Percentiles rank a stretch among this genome's conserved stretches.
These are phyloP conservation scores for Leguminivora glycinivorella DNA, from an alignment of 1,140 invertebrate species.

Conservation along the genomic window DNA sequence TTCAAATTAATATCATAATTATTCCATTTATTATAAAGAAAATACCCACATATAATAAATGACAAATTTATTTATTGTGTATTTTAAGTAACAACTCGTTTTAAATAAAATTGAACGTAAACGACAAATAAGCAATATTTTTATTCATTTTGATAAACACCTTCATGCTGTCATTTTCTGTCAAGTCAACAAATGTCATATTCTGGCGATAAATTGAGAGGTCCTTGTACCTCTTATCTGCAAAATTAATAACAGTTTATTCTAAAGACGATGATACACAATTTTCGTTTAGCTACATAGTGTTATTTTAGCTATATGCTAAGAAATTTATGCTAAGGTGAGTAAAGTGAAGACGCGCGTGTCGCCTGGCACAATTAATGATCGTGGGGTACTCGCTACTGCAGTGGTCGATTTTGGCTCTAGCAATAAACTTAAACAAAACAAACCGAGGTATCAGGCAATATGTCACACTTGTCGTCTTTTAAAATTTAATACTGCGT, in stretches of 20 bases:
- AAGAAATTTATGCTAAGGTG: conserved; percentile 23
- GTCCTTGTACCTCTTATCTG: conserved; percentile 5
- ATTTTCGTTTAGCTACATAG: conserved; percentile 1
- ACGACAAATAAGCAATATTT: not conserved
- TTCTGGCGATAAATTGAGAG: conserved; percentile 20
- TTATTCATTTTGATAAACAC: not conserved
- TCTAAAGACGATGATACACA: conserved; percentile 6
- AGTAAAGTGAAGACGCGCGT: conserved; percentile 1
- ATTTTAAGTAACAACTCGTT: not conserved
- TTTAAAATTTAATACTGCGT: not conserved
- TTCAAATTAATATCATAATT: not conserved
- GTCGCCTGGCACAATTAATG: conserved; percentile 21
- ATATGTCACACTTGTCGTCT: not conserved
- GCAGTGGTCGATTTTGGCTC: conserved; percentile 23
- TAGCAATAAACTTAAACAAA: conserved; percentile 13
- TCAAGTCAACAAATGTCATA: conserved; percentile 29
- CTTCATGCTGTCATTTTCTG: conserved; percentile 16
- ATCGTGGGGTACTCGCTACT: conserved; percentile 25
- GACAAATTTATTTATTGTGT: not conserved
- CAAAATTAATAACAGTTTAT: conserved; percentile 26
- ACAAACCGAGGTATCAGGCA: not conserved
- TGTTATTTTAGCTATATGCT: conserved; percentile 16
- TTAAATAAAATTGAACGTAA: not conserved
- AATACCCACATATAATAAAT: not conserved
- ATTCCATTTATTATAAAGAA: not conserved